phyloP scores from a whole-genome alignment of 2,113 vertebrate genomes.

The Gulo gulo region DNA sequence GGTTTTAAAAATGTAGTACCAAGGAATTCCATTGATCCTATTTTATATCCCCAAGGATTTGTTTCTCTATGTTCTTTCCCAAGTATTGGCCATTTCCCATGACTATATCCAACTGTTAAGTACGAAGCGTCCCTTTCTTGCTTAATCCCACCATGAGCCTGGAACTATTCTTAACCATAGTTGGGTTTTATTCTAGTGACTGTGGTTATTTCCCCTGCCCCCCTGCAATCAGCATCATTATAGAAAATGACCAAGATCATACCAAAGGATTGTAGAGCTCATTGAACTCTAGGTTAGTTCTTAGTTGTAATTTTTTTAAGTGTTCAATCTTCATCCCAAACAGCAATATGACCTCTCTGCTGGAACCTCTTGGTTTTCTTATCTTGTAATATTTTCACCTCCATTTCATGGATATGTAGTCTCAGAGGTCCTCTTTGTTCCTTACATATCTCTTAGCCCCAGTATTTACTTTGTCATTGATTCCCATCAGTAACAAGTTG shows the following conservation, averaged over 20 bases:
- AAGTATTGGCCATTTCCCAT: conserved; percentile 70
- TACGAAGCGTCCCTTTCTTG: conserved; percentile 41
- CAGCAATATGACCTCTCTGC: not conserved
- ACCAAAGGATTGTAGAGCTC: not conserved
- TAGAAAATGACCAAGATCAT: not conserved
- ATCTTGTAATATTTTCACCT: not conserved
- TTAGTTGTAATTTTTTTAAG: not conserved
- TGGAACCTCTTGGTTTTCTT: not conserved
- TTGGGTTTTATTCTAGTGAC: conserved; percentile 36
- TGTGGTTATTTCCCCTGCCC: not conserved
- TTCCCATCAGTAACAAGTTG: not conserved
- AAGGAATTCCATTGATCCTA: conserved; percentile 70
- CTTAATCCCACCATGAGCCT: conserved; percentile 19
- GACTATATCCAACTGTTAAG: conserved; percentile 51
- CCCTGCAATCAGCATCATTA: not conserved
- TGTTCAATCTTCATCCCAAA: not conserved
- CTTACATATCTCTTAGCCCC: not conserved
- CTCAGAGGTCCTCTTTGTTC: not conserved
- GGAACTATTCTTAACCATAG: conserved; percentile 56
- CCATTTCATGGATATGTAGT: not conserved
- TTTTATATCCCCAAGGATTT: conserved; percentile 57
- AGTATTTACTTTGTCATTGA: not conserved
- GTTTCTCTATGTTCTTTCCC: conserved; percentile 54
- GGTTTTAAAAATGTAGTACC: conserved; percentile 60
- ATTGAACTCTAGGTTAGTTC: not conserved